A percentile compares a stretch with the other conserved stretches of the same genome.
phyloP scores from a whole-genome alignment of 2,797 vertebrate species.

The Catharus ustulatus region DNA sequence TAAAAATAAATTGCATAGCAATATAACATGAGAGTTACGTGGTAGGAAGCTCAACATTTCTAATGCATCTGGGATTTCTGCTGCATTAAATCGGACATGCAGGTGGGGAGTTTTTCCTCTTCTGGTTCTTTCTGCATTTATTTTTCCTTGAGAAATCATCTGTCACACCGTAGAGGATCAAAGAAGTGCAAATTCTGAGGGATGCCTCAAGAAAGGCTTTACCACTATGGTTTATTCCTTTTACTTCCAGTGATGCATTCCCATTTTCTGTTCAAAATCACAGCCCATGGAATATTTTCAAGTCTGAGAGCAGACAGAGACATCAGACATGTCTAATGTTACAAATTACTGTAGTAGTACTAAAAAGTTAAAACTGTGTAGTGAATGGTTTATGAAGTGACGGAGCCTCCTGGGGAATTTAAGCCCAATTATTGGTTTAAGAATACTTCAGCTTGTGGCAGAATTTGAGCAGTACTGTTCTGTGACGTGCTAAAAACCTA shows the following conservation, averaged over 20 bases:
- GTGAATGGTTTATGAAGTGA: background rate
- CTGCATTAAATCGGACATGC: background rate
- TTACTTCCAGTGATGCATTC: background rate
- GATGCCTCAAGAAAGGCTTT: background rate
- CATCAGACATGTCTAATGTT: background rate
- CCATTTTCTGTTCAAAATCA: background rate
- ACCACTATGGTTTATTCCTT: background rate
- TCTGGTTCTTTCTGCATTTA: background rate
- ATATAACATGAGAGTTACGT: background rate
- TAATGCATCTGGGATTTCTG: background rate
- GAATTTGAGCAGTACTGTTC: background rate
- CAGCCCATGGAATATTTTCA: background rate
- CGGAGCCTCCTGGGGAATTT: background rate
- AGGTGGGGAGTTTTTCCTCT: background rate
- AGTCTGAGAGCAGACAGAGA: background rate
- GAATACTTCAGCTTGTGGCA: background rate
- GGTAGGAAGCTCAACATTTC: background rate
- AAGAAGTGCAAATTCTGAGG: background rate
- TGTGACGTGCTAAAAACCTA: background rate
- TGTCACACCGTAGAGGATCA: background rate
- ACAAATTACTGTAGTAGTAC: background rate
- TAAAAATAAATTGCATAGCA: slow-evolving; percentile 5
- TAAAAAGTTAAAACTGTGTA: background rate
- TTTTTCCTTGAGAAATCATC: background rate
- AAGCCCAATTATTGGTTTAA: background rate